These are phyloP conservation scores for Hydrochoerus hydrochaeris DNA, from an alignment of 2,113 vertebrate genomes.

Conservation along the genomic window DNA sequence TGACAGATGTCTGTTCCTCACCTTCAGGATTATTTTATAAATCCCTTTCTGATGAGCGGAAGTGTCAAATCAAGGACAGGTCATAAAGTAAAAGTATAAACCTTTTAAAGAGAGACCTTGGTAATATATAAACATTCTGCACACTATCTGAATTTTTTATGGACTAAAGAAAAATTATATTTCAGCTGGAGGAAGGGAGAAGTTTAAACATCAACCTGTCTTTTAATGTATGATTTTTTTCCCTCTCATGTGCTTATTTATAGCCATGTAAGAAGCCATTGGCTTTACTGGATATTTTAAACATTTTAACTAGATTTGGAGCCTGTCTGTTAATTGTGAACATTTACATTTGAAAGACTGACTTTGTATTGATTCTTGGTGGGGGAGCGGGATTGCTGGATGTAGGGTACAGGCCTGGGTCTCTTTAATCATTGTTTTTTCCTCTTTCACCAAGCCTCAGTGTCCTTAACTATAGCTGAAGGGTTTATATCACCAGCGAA, in stretches of 20 bases:
- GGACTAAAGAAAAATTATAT: conserved; percentile 87
- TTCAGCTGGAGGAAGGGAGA: conserved; percentile 86
- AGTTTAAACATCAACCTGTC: conserved; percentile 82
- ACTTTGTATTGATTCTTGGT: not conserved
- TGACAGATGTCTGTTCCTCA: conserved; percentile 92
- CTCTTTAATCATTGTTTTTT: not conserved
- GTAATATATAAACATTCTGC: conserved; percentile 91
- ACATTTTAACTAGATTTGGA: conserved; percentile 79
- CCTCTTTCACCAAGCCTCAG: not conserved
- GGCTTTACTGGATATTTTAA: conserved; percentile 72
- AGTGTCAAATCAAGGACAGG: conserved; percentile 93
- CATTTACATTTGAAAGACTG: conserved; percentile 6
- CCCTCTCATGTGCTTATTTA: conserved; percentile 67
- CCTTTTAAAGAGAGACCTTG: conserved; percentile 91
- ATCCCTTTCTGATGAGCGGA: conserved; percentile 93
- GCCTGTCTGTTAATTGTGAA: conserved; percentile 72
- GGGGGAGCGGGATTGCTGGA: rapidly evolving
- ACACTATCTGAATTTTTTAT: conserved; percentile 90
- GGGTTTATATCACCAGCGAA: not conserved
- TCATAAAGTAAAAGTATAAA: conserved; percentile 93
- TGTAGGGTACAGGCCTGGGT: not conserved
- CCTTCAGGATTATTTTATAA: conserved; percentile 94
- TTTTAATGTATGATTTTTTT: conserved; percentile 65
- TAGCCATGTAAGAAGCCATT: conserved; percentile 74
- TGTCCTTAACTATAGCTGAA: conserved; percentile 9